These are phyloP conservation scores for Vultur gryphus DNA, from an alignment of 2,797 vertebrate species.

Conservation along the genomic window DNA sequence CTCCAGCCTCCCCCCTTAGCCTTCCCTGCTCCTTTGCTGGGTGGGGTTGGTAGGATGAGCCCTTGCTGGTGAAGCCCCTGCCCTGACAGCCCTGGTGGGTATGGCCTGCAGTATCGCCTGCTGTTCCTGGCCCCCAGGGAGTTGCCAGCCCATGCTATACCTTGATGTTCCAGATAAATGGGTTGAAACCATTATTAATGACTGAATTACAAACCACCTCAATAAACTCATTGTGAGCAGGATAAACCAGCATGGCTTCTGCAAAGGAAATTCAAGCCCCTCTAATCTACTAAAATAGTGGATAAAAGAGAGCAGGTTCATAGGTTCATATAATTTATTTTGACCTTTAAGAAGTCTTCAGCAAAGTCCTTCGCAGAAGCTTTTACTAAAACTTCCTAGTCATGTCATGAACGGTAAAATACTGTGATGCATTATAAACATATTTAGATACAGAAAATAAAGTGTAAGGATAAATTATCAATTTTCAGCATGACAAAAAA, in stretches of 20 bases:
- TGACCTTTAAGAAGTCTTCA: background rate
- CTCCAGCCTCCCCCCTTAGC: background rate
- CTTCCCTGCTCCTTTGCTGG: background rate
- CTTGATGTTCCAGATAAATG: background rate
- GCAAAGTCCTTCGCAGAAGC: background rate
- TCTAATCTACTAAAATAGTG: background rate
- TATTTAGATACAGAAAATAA: background rate
- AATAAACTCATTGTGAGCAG: background rate
- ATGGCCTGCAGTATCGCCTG: rapidly evolving
- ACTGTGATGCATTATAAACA: background rate
- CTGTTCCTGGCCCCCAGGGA: background rate
- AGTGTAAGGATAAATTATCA: background rate
- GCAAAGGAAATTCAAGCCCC: background rate
- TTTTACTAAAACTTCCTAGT: background rate
- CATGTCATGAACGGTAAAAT: background rate
- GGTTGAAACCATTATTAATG: background rate
- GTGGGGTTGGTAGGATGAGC: background rate
- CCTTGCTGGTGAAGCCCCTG: background rate
- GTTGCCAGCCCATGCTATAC: background rate
- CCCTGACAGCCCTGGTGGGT: background rate
- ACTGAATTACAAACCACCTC: background rate
- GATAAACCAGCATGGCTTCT: background rate
- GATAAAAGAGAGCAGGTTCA: background rate
- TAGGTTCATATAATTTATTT: background rate
- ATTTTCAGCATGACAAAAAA: background rate